Percentiles rank a stretch among this genome's conserved stretches.
phyloP scores from a whole-genome alignment of 1,140 invertebrate species.

The Heliconius nattereri region DNA sequence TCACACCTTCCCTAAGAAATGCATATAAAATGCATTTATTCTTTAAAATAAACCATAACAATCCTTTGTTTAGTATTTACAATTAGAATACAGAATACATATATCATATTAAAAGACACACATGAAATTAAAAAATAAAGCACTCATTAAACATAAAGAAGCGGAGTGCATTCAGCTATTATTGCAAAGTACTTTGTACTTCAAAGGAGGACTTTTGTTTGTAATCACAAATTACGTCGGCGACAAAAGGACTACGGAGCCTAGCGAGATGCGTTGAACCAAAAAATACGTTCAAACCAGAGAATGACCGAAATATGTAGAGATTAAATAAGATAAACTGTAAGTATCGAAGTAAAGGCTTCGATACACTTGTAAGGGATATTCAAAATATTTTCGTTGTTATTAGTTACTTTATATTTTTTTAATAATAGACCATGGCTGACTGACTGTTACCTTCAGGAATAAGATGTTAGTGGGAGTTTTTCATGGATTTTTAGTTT shows the following conservation, averaged over 20 bases:
- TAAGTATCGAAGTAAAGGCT: slow-evolving; percentile 59
- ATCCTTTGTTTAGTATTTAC: background rate
- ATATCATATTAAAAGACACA: background rate
- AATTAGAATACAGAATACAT: background rate
- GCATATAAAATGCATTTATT: no score
- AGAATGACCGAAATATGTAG: slow-evolving; percentile 23
- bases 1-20: no score
- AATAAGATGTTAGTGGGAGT: no score
- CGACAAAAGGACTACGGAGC: slow-evolving; percentile 45
- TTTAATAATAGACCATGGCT: background rate
- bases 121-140: background rate
- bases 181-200: slow-evolving; percentile 23
- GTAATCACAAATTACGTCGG: slow-evolving; percentile 43
- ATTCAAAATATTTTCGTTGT: background rate
- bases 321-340: slow-evolving; percentile 19
- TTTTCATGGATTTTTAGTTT: no score
- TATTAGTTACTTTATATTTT: background rate
- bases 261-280: slow-evolving; percentile 36
- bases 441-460: no score
- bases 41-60: background rate
- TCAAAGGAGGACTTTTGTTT: slow-evolving; percentile 44
- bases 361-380: slow-evolving; percentile 10
- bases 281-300: slow-evolving; percentile 47
- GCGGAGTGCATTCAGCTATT: slow-evolving; percentile 21
- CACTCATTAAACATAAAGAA: slow-evolving; percentile 39